phyloP scores from a whole-genome alignment of 1,140 invertebrate species.

The Aphis gossypii region DNA sequence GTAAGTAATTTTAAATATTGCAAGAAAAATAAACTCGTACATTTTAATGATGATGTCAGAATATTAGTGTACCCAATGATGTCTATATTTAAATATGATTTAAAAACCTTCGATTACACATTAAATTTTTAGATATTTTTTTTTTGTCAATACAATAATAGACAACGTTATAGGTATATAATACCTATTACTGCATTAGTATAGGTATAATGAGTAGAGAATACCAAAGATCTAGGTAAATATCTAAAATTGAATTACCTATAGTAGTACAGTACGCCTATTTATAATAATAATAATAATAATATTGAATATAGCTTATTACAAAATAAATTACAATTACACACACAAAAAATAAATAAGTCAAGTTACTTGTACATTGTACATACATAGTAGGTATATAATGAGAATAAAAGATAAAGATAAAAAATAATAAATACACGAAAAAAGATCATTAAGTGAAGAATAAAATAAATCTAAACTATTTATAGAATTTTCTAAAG shows the following conservation, averaged over 20 bases:
- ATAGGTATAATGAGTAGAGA: background rate
- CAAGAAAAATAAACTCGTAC: constrained; percentile 10
- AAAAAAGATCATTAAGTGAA: too few species aligned
- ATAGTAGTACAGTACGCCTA: too few species aligned
- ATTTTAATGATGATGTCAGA: background rate
- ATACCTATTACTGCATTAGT: background rate
- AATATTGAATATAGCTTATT: too few species aligned
- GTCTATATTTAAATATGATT: background rate
- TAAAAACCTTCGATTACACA: background rate
- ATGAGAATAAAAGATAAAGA: too few species aligned
- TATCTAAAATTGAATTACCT: background rate
- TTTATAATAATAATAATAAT: too few species aligned
- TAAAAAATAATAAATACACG: too few species aligned
- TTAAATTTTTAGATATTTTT: background rate
- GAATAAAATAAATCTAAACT: too few species aligned
- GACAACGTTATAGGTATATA: background rate
- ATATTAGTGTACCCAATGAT: background rate
- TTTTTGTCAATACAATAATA: background rate
- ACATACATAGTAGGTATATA: too few species aligned
- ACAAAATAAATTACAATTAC: too few species aligned
- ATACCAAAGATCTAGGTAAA: background rate
- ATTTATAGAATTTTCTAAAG: too few species aligned
- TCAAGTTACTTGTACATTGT: too few species aligned
- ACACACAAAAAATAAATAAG: too few species aligned
- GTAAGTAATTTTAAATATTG: background rate